Evolutionary conservation across 2,113 vertebrate genomes (phyloP).

Genomic region (Coreoperca whiteheadi): DNA sequence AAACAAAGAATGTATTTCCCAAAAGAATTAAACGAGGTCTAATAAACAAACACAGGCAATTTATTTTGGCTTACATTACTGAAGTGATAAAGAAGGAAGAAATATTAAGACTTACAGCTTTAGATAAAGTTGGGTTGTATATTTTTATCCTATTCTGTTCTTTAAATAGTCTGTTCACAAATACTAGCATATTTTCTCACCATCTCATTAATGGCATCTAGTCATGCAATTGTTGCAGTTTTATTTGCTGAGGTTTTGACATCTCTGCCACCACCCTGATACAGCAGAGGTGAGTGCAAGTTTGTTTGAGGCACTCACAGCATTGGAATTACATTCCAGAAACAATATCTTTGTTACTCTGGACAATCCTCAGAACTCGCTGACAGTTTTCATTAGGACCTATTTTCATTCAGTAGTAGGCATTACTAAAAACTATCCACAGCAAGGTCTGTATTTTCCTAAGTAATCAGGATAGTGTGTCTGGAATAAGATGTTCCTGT

Average conservation of each 20-base stretch:
- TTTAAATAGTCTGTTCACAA: neutral
- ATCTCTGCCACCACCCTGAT: neutral
- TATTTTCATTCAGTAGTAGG: neutral
- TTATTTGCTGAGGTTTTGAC: neutral
- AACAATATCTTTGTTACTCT: neutral
- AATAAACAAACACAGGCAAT: neutral
- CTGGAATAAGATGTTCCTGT: neutral
- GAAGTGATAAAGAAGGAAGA: neutral
- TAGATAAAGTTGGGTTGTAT: neutral
- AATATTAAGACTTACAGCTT: neutral
- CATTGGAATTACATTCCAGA: neutral
- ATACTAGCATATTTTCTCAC: neutral
- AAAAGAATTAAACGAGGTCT: neutral
- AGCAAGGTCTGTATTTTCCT: neutral
- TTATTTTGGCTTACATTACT: neutral
- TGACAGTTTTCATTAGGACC: neutral
- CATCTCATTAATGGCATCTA: neutral
- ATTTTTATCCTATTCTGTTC: no score
- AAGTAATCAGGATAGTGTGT: neutral
- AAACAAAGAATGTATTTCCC: slow-evolving; percentile 31
- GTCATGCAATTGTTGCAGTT: neutral
- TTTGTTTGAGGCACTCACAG: neutral
- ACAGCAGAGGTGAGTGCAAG: neutral
- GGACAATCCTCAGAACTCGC: neutral
- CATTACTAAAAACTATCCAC: neutral